Evolutionary conservation across 1,140 invertebrate species (phyloP).

Genomic region (Microplitis demolitor): DNA sequence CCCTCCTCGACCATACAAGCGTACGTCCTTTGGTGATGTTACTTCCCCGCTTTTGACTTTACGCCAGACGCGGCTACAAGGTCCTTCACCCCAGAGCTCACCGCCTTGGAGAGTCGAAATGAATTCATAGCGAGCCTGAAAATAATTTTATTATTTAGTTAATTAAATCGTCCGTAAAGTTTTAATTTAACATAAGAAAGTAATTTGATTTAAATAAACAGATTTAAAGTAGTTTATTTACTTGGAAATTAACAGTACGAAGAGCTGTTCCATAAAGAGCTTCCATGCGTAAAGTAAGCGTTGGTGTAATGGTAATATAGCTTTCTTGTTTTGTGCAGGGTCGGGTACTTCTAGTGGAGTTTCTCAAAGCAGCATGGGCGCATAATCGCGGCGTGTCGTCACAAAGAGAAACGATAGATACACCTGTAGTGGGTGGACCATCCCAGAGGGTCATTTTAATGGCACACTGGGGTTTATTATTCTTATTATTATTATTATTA

Average conservation of each 20-base stretch:
- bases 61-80: slow-evolving; percentile 65
- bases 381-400: slow-evolving; percentile 78
- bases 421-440: slow-evolving; percentile 48
- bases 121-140: slow-evolving; percentile 76
- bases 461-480: slow-evolving; percentile 32
- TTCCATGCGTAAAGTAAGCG: slow-evolving; percentile 59
- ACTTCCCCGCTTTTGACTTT: slow-evolving; percentile 67
- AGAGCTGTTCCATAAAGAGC: slow-evolving; percentile 61
- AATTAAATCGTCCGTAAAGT: no score
- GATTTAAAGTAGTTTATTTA: slow-evolving; percentile 31
- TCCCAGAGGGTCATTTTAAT: slow-evolving; percentile 55
- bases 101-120: slow-evolving; percentile 79
- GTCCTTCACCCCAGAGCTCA: slow-evolving; percentile 66
- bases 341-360: slow-evolving; percentile 73
- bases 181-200: background rate
- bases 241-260: slow-evolving; percentile 60
- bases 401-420: slow-evolving; percentile 71
- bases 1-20: slow-evolving; percentile 78
- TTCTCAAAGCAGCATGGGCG: slow-evolving; percentile 78
- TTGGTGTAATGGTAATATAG: slow-evolving; percentile 73
- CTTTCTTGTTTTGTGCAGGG: slow-evolving; percentile 79
- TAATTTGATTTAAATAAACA: background rate
- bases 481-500: slow-evolving; percentile 21
- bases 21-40: slow-evolving; percentile 73
- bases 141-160: background rate